Percentiles rank a stretch among this genome's conserved stretches.
phyloP scores from a whole-genome alignment of 1,140 invertebrate species.

The Drosophila truncata region DNA sequence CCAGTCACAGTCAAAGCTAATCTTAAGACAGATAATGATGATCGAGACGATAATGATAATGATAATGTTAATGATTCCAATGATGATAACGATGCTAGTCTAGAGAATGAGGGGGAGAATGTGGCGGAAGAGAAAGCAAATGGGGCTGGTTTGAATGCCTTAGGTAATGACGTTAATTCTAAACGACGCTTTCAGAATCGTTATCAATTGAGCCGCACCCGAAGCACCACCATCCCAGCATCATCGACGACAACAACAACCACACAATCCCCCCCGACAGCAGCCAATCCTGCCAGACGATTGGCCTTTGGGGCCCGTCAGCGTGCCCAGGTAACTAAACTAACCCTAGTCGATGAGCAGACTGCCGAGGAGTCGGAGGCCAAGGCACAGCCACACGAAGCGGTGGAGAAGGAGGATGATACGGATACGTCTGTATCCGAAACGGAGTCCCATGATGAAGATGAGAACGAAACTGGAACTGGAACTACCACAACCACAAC shows the following conservation, averaged over 20 bases:
- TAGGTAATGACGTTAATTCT: slow-evolving; percentile 82
- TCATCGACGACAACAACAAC: slow-evolving; percentile 20
- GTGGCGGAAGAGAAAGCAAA: slow-evolving; percentile 24
- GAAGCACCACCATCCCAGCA: slow-evolving; percentile 45
- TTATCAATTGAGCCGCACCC: slow-evolving; percentile 79
- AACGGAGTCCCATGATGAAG: slow-evolving; percentile 7
- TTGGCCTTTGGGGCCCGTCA: slow-evolving; percentile 46
- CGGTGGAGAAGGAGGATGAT: slow-evolving; percentile 28
- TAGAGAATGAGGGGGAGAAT: slow-evolving; percentile 47
- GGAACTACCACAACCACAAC: slow-evolving; percentile 42
- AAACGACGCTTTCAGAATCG: slow-evolving; percentile 85
- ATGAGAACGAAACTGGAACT: slow-evolving; percentile 20
- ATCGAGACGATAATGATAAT: slow-evolving; percentile 18
- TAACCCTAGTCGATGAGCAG: slow-evolving; percentile 55
- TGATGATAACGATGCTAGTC: slow-evolving; percentile 54
- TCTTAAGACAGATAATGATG: slow-evolving; percentile 50
- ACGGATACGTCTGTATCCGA: slow-evolving; percentile 6
- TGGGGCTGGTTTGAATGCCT: slow-evolving; percentile 52
- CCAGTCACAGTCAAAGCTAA: slow-evolving; percentile 59
- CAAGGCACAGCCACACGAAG: slow-evolving; percentile 32
- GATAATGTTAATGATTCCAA: slow-evolving; percentile 41
- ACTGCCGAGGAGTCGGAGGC: slow-evolving; percentile 34
- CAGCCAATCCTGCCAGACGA: slow-evolving; percentile 31
- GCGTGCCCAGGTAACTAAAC: slow-evolving; percentile 74
- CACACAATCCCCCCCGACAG: slow-evolving; percentile 8